phyloP scores from a whole-genome alignment of 2,797 vertebrate genomes.

The Coendou prehensilis region DNA sequence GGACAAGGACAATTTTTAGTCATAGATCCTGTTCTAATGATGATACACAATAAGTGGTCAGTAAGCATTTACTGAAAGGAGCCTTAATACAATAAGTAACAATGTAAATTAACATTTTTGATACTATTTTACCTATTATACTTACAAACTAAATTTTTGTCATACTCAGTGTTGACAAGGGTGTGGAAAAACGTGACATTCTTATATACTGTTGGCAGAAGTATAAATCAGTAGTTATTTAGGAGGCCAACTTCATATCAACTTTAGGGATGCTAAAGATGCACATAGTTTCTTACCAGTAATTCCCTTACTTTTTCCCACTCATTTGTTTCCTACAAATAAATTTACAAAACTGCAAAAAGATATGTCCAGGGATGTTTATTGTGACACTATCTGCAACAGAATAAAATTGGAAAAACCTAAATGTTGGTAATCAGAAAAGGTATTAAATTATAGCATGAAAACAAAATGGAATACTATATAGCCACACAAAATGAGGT shows the following conservation, averaged over 20 bases:
- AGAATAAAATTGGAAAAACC: slow-evolving; percentile 27
- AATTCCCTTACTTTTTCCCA: background rate
- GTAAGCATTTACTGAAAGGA: slow-evolving; percentile 48
- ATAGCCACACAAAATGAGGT: slow-evolving; percentile 9
- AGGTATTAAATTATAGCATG: slow-evolving; percentile 11
- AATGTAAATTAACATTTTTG: background rate
- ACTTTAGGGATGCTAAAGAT: slow-evolving; percentile 18
- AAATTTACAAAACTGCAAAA: slow-evolving; percentile 15
- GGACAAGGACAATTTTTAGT: slow-evolving; percentile 24
- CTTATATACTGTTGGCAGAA: background rate
- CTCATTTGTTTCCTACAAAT: background rate
- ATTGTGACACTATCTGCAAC: background rate
- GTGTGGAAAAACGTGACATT: background rate
- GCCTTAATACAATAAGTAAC: background rate
- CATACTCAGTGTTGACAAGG: background rate
- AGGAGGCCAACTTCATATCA: background rate
- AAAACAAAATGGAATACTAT: background rate
- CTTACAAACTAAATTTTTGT: slow-evolving; percentile 16
- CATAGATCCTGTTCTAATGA: background rate
- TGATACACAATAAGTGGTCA: background rate
- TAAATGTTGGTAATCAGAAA: slow-evolving; percentile 47
- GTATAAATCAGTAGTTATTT: background rate
- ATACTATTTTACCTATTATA: slow-evolving; percentile 8
- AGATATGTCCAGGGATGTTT: background rate
- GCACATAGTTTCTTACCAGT: slow-evolving; percentile 2